Evolutionary conservation across 2,113 vertebrate species (phyloP), one percentile per base, ranked within the genome.

Genomic region (Physeter macrocephalus): DNA sequence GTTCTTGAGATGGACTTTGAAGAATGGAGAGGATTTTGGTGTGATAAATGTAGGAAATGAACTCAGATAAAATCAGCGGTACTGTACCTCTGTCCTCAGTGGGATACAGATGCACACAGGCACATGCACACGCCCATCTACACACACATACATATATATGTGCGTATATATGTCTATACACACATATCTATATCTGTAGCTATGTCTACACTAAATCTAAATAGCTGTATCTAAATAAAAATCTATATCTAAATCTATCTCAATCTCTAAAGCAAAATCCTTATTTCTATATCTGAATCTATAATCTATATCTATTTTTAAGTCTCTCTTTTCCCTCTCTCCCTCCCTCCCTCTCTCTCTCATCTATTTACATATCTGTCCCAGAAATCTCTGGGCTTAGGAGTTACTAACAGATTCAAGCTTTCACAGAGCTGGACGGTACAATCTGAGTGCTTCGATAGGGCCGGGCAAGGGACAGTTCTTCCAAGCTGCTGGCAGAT

Each of bases 371-470:
- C 13, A 11, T 34, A 5, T 31, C 34, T 81, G 67, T 77, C 43
- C 31, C 23, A 27, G 52, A 69, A 64, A 86, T 41, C 82, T 94
- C 46, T 82, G 25, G 67, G 20, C 8, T 86, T 75, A 74, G 61
- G 59, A 71, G 18, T 67, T 49, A 29, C 25, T 57, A 54, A 52
- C 36, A 66, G 71, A 77, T 3, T 39, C 18, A 49, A 34, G 59
- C 15, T 57, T 94, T 81, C 31, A 13, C 6, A 31, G 59, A 39
- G 23, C 13, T 31, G 59, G 75, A 86, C 39, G 27, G 9, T 34
- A 25, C 0, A 20, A 23, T 21, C 17, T 23, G 34, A 83, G 25
- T 9, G 12, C 25, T 39, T 43, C 2, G 0, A 8, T 0, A 34
- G 43, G 39, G 21, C 41, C 14, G 27, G 13, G 15, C 15, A 69